These are phyloP conservation scores for Menidia menidia DNA, from an alignment of 2,797 vertebrate species.

Conservation along the genomic window DNA sequence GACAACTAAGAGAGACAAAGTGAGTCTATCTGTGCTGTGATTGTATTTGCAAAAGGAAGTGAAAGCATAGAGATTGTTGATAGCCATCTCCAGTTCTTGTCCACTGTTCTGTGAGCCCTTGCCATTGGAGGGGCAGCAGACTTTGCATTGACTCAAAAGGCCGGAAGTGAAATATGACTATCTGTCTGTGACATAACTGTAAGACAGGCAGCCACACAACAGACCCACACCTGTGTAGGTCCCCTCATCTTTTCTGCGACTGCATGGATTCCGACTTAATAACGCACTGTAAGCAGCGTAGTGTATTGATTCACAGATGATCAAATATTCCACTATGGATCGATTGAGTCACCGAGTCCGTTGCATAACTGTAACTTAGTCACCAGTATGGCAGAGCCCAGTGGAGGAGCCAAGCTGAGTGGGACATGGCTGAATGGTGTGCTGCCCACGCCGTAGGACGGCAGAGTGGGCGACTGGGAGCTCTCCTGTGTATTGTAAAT, in stretches of 20 bases:
- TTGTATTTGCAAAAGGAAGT: slow-evolving; percentile 64
- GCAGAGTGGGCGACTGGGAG: slow-evolving; percentile 64
- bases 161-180: slow-evolving; percentile 64
- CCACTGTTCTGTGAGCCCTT: slow-evolving; percentile 51
- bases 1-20: slow-evolving; percentile 35
- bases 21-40: slow-evolving; percentile 47
- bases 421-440: slow-evolving; percentile 69
- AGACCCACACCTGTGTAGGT: slow-evolving; percentile 13
- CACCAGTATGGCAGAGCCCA: slow-evolving; percentile 68
- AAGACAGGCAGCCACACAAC: slow-evolving; percentile 20
- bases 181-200: slow-evolving; percentile 33
- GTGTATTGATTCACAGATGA: slow-evolving; percentile 44
- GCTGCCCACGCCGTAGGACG: slow-evolving; percentile 75
- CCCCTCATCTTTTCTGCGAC: slow-evolving; percentile 30
- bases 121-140: slow-evolving; percentile 47
- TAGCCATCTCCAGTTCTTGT: slow-evolving; percentile 59
- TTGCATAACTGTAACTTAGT: slow-evolving; percentile 81
- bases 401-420: slow-evolving; percentile 66
- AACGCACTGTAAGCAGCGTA: slow-evolving; percentile 5
- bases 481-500: slow-evolving; percentile 70
- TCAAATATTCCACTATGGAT: slow-evolving; percentile 59
- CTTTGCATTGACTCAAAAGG: slow-evolving; percentile 42
- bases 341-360: slow-evolving; percentile 74
- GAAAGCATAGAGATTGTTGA: slow-evolving; percentile 49
- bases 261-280: slow-evolving; percentile 30